A percentile compares a stretch with the other conserved stretches of the same genome.
These are phyloP conservation scores for Oncorhynchus keta DNA, from an alignment of 2,113 vertebrate species.

Conservation along the genomic window DNA sequence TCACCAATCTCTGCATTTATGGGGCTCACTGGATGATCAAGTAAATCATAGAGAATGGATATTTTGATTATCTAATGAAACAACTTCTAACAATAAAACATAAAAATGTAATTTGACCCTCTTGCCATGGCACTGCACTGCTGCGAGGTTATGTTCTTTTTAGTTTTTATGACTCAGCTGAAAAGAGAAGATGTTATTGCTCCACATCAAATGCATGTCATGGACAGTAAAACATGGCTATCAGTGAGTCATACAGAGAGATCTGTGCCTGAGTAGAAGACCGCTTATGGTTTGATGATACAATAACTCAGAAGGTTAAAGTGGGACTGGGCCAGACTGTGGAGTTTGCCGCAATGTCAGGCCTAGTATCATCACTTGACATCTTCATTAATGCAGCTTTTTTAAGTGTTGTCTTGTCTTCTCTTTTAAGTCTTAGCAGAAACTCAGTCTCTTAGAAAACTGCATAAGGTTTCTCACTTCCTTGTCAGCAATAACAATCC, in stretches of 20 bases:
- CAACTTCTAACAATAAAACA: neutral
- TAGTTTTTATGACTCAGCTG: constrained; percentile 18
- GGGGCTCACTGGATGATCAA: neutral
- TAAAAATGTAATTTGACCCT: neutral
- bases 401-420: constrained; percentile 20
- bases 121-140: constrained; percentile 19
- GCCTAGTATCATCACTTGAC: neutral
- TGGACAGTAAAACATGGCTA: constrained; percentile 2
- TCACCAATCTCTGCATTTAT: too few species aligned
- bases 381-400: neutral
- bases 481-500: constrained; percentile 25
- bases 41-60: neutral
- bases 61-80: neutral
- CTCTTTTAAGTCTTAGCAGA: constrained; percentile 23
- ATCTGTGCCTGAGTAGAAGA: neutral
- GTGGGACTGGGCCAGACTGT: neutral
- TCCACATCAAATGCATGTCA: neutral
- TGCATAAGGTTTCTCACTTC: constrained; percentile 27
- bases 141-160: constrained; percentile 8
- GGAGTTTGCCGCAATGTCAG: constrained; percentile 1
- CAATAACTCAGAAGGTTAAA: neutral
- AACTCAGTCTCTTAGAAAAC: constrained; percentile 27
- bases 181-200: constrained; percentile 2
- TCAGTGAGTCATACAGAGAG: neutral
- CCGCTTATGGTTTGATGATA: neutral